phyloP scores from a whole-genome alignment of 2,888 invertebrate genomes.

The Autographa gamma region DNA sequence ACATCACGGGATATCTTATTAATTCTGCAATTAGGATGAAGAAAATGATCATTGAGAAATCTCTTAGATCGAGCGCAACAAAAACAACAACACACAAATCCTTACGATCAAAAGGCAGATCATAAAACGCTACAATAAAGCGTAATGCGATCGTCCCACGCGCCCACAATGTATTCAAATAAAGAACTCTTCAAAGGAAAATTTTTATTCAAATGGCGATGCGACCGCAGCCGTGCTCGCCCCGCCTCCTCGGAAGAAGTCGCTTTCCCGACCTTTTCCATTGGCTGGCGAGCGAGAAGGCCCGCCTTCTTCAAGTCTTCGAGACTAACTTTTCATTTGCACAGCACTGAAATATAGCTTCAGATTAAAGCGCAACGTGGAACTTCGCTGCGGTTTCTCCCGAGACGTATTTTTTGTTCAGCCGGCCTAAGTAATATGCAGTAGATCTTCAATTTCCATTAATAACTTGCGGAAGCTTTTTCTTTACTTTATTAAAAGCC shows the following conservation, averaged over 20 bases:
- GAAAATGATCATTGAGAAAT: neutral
- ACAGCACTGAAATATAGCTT: constrained; percentile 86
- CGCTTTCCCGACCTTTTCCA: constrained; percentile 86
- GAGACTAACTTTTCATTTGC: constrained; percentile 88
- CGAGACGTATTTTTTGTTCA: constrained; percentile 76
- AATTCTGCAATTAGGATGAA: neutral
- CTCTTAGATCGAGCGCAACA: neutral
- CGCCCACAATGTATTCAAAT: constrained; percentile 82
- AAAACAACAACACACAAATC: constrained; percentile 25
- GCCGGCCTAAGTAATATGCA: constrained; percentile 65
- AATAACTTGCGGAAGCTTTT: constrained; percentile 47
- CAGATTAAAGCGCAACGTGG: constrained; percentile 84
- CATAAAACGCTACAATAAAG: constrained; percentile 57
- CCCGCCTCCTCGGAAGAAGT: constrained; percentile 86
- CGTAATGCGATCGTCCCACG: constrained; percentile 54
- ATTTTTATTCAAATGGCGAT: constrained; percentile 85
- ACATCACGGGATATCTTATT: neutral
- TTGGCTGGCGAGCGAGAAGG: constrained; percentile 84
- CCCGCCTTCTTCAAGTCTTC: constrained; percentile 83
- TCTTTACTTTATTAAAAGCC: constrained; percentile 38
- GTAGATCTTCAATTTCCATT: constrained; percentile 65
- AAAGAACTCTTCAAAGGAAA: constrained; percentile 86
- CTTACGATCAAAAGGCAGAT: constrained; percentile 52
- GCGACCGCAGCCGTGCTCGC: constrained; percentile 80
- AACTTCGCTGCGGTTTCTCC: constrained; percentile 83